Percentiles rank a stretch among this genome's conserved stretches.
phyloP scores from a whole-genome alignment of 2,797 vertebrate genomes.

The Smutsia temminckii region DNA sequence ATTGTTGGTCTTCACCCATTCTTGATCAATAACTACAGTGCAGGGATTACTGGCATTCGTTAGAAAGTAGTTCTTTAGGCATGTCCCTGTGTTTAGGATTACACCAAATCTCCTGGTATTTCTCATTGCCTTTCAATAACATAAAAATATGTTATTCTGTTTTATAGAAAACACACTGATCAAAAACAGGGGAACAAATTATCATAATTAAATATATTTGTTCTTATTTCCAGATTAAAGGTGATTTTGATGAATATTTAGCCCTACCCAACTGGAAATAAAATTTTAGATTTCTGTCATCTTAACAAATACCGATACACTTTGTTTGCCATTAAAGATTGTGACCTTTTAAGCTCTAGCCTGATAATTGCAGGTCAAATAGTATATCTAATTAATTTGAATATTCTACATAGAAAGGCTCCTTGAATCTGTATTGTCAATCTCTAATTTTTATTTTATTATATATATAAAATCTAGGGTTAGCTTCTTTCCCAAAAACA shows the following conservation, averaged over 20 bases:
- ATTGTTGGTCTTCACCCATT: background rate
- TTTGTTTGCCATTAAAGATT: background rate
- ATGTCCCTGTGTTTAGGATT: too few species aligned
- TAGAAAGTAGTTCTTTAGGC: background rate
- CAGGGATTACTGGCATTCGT: background rate
- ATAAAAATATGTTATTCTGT: background rate
- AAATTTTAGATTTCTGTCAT: background rate
- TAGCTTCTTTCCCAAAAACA: fast-evolving
- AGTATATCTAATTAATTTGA: background rate
- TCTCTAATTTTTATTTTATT: background rate
- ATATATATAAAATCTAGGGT: background rate
- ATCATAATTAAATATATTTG: background rate
- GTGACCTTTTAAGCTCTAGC: background rate
- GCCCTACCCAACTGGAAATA: background rate
- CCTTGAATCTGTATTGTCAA: background rate
- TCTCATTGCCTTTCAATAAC: background rate
- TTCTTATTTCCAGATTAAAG: background rate
- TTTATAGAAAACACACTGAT: background rate
- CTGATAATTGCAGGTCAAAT: too few species aligned
- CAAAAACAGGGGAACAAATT: background rate
- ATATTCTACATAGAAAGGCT: background rate
- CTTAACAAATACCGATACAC: background rate
- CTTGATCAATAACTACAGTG: background rate
- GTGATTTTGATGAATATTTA: background rate
- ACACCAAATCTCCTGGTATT: background rate